phyloP scores from a whole-genome alignment of 2,888 invertebrate species.

The Catocala sponsa region DNA sequence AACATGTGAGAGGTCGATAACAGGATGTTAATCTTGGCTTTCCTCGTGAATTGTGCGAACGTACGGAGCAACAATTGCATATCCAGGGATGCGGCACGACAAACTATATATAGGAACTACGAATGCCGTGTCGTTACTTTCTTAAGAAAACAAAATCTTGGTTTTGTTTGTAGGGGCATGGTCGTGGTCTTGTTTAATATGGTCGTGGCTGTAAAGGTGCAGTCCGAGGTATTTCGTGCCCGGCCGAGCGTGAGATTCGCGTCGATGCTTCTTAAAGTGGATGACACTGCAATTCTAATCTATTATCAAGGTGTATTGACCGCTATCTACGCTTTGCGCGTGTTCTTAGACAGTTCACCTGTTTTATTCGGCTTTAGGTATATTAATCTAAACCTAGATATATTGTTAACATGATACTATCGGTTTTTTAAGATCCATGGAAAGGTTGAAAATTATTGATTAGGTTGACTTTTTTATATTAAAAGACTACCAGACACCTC shows the following conservation, averaged over 20 bases:
- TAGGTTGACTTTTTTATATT: too few relatives aligned
- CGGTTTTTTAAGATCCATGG: too few relatives aligned
- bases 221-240: constrained; percentile 54
- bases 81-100: constrained; percentile 43
- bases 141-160: constrained; percentile 58
- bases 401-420: constrained; percentile 6
- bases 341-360: constrained; percentile 25
- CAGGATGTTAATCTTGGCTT: constrained; percentile 57
- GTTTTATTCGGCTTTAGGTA: constrained; percentile 24
- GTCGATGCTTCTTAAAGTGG: constrained; percentile 61
- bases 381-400: constrained; percentile 7
- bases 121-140: constrained; percentile 56
- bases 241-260: constrained; percentile 53
- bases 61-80: constrained; percentile 40
- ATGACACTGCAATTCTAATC: constrained; percentile 70
- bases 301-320: constrained; percentile 63
- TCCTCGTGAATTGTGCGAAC: constrained; percentile 52
- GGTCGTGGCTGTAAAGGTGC: constrained; percentile 55
- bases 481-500: too few relatives aligned
- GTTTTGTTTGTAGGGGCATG: constrained; percentile 56
- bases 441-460: too few relatives aligned
- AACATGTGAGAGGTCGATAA: constrained; percentile 47
- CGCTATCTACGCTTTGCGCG: constrained; percentile 40
- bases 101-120: constrained; percentile 44
- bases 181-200: constrained; percentile 60